A percentile compares a stretch with the other conserved stretches of the same genome.
These are phyloP conservation scores for Squalus acanthias DNA, from an alignment of 2,797 vertebrate genomes.

Conservation along the genomic window DNA sequence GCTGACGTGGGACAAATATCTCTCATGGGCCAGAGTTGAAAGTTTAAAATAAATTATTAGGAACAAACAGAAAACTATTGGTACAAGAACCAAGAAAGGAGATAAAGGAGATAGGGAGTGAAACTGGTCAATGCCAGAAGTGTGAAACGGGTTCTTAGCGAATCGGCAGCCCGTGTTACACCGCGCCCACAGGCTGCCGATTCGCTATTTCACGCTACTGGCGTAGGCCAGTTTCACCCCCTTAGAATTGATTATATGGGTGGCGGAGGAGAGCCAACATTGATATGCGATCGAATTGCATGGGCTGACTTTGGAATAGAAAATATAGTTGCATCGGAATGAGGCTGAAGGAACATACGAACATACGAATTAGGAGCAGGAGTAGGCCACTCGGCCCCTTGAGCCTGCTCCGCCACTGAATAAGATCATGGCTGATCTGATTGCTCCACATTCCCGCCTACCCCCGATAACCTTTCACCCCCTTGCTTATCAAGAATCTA, in stretches of 20 bases:
- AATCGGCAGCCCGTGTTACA: not conserved
- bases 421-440: too few relatives aligned
- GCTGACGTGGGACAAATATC: not conserved
- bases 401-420: too few relatives aligned
- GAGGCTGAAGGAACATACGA: too few relatives aligned
- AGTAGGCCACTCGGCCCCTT: too few relatives aligned
- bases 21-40: not conserved
- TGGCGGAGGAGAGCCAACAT: not conserved
- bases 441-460: too few relatives aligned
- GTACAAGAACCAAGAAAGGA: not conserved
- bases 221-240: not conserved
- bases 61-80: not conserved
- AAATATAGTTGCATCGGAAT: too few relatives aligned
- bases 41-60: not conserved
- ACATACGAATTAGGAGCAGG: too few relatives aligned
- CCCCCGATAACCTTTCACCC: too few relatives aligned
- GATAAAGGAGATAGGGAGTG: not conserved
- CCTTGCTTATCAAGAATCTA: too few relatives aligned
- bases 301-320: too few relatives aligned
- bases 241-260: not conserved
- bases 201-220: not conserved
- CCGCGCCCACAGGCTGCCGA: not conserved
- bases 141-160: not conserved
- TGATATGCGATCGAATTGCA: too few relatives aligned
- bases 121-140: not conserved